Percentiles rank a stretch among this genome's conserved stretches.
These are phyloP conservation scores for Nibea coibor DNA, from an alignment of 2,113 vertebrate species.

Conservation along the genomic window DNA sequence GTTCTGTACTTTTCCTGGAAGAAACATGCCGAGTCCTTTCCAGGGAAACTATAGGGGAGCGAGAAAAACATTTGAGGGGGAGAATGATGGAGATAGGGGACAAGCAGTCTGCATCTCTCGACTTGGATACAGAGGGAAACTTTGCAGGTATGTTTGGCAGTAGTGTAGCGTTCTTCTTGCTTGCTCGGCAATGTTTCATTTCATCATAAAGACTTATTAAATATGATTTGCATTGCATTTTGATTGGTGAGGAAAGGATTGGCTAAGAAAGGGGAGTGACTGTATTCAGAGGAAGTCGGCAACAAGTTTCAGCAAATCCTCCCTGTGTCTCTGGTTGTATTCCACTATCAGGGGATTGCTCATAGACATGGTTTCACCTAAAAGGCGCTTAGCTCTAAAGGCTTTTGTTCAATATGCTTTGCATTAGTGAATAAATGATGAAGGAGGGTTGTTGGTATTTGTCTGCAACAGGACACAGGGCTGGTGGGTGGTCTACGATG, in stretches of 20 bases:
- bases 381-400: not conserved
- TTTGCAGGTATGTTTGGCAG: not conserved
- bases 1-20: conserved; percentile 56
- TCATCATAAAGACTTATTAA: not conserved
- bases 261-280: not conserved
- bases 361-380: not conserved
- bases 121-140: not conserved
- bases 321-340: not conserved
- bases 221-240: conserved; percentile 22
- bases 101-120: not conserved
- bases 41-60: conserved; percentile 44
- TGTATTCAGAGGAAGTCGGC: not conserved
- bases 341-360: not conserved
- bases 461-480: not conserved
- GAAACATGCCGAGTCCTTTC: conserved; percentile 41
- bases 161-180: not conserved
- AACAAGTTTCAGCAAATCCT: not conserved
- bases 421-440: not conserved
- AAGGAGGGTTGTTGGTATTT: not conserved
- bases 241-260: conserved; percentile 15
- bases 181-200: not conserved
- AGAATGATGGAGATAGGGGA: not conserved
- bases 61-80: conserved; percentile 5
- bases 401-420: not conserved
- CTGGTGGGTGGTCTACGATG: not conserved